A percentile compares a stretch with the other conserved stretches of the same genome.
Conservation (phyloP, 2,888 invertebrate genomes). For the Acrocyrtus sp. region DNA sequence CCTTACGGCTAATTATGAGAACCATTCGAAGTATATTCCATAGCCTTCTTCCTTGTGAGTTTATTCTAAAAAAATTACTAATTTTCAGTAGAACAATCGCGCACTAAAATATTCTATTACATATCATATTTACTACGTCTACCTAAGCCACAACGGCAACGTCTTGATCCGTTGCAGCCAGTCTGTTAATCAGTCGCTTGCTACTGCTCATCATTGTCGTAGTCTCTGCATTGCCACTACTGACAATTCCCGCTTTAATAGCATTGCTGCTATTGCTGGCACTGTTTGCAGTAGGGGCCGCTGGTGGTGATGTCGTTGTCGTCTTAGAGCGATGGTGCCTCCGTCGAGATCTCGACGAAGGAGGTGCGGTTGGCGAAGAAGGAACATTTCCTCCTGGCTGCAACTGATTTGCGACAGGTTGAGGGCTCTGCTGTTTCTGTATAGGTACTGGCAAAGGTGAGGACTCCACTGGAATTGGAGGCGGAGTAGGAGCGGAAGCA, state of each 20-base stretch:
- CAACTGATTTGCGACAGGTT: too few relatives aligned
- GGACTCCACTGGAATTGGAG: not conserved
- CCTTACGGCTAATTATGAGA: conserved; percentile 24
- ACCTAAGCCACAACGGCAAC: conserved; percentile 19
- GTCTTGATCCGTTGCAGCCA: conserved; percentile 43
- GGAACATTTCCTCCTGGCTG: too few relatives aligned
- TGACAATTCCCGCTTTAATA: conserved; percentile 4
- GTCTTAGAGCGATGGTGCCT: conserved; percentile 38
- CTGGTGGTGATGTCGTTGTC: conserved; percentile 11
- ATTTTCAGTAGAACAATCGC: not conserved
- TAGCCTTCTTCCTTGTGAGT: conserved; percentile 34
- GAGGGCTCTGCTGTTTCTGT: conserved; percentile 9
- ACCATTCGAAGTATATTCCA: conserved; percentile 30
- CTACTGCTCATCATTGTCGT: conserved; percentile 45
- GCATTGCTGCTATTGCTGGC: conserved; percentile 11
- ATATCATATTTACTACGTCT: not conserved
- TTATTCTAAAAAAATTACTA: not conserved
- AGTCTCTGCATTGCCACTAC: conserved; percentile 21
- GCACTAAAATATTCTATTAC: not conserved
- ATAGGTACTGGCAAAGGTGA: not conserved
- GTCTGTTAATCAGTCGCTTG: conserved; percentile 50
- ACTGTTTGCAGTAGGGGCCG: conserved; percentile 30
- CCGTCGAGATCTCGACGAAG: conserved; percentile 25
- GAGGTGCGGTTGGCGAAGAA: conserved; percentile 9
- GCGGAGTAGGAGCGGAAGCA: conserved; percentile 24